Base-by-base conservation (phyloP, 2,888 invertebrate genomes). In the Rhogogaster chlorosoma region DNA sequence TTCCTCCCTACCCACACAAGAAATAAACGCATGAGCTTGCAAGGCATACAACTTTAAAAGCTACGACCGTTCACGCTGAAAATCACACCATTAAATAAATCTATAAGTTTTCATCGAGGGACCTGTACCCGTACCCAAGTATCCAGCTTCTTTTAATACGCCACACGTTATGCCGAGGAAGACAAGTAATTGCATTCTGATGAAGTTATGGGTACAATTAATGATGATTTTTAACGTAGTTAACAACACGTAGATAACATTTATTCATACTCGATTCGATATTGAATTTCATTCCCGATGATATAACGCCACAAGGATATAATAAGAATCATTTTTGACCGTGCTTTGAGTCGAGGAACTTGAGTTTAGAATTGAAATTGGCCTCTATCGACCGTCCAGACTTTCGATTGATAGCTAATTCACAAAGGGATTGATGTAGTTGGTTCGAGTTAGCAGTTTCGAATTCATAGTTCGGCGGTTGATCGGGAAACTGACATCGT, bases 21-120 rank as follows among this genome's bases (percentile, higher is more conserved):
- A 22, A 6, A 73, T n/a, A 36, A 29, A 2, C 36, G 26, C 61
- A 12, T 70, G n/a, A 36, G 36, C 36, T 73, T 22, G 71, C 70
- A 22, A 42, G 22, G 42, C 71, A 42, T 7, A 73, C 42, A 73
- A n/a, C 29, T 53, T 77, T 53, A 53, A 32, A 32, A 77, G 29
- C 32, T 53, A 49, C 42, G 22, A 22, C 15, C 75, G 22, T 49
- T 22, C 45, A 26, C 42, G 42, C 22, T 75, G 26, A 42, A 75
- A 75, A 45, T 75, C 75, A 75, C 45, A 29, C 75, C 75, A 18
- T 77, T 77, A n/a, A 22, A 77, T 77, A 29, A 29, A 77, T 53
- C 49, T 53, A n/a, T 53, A 53, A 53, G 53, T 53, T 53, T 53
- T 53, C 53, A 53, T 53, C 53, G 53, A 53, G 53, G n/a, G 53